Base-by-base conservation (phyloP, 1,140 invertebrate genomes). In the Cylas formicarius region DNA sequence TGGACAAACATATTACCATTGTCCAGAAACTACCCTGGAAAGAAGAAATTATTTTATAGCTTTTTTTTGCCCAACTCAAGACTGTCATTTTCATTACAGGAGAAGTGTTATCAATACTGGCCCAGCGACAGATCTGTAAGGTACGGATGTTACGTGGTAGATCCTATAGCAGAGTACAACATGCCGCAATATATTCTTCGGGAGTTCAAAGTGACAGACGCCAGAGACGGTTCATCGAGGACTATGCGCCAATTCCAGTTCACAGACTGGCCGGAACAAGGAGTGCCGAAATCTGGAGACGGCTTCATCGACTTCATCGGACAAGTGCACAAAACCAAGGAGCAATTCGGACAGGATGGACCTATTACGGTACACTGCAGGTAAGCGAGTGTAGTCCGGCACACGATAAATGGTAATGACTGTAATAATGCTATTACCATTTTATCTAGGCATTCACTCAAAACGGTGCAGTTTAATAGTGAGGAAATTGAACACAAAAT, bases 61-160 rank as follows among this genome's bases (percentile, higher is more conserved):
- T n/a, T n/a, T n/a, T n/a, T n/a, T n/a, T n/a, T 2, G 1, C 13
- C 19, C 16, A 9, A 22, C 14, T 31, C 33, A 31, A 42, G 11
- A 3, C n/a, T n/a, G 2, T 19, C 7, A 16, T 2, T 24, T 10
- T 45, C 36, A 47, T 53, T 66, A 10, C 61, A 93, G 84, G 94
- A 97, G 67, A 97, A 97, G 72, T 97, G 95, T 64, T 89, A 94
- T 65, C 92, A 97, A 61, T 99, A 99, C 65, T 99, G 97, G 97
- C 97, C 97, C 0, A 90, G 84, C 55, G 95, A 98, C 61, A 76
- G 93, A 53, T 96, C 93, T 16, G 87, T 92, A 21, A 79, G 93
- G 36, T 97, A 97, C 68, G 87, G 94, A 64, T 96, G 90, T 67
- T 94, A 93, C 72, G 91, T 98, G 9, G 94, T 99, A 1, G 96